Base-by-base conservation (phyloP, 2,113 vertebrate genomes). In the Naja naja region DNA sequence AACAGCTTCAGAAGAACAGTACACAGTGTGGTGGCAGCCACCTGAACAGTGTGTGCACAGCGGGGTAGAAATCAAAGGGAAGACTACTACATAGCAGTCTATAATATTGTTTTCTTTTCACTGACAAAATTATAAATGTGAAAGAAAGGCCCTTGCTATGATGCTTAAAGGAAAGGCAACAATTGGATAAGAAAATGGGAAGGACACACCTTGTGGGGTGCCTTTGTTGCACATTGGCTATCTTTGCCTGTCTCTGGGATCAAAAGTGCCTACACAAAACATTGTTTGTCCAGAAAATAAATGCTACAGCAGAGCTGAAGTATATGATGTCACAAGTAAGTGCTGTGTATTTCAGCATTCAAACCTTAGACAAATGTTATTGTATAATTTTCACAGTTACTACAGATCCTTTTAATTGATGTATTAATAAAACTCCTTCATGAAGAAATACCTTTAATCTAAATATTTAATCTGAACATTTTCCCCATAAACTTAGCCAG, bases 401-500 rank as follows among this genome's bases (percentile, higher is more conserved):
- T 81, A 2, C 69, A 39, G 6, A 81, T 81, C 74, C 34, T 43
- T 43, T 81, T 20, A 39, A 81, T 81, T 1, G 34, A 81, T 22
- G 85, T 85, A 54, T 39, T 55, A 39, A 43, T 16, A 20, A 86
- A 91, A 47, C 16, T 30, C 53, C 81, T 43, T 5, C 22, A 22
- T 8, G 2, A 7, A 23, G 4, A 30, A 56, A 18, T 27, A 16
- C 27, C 2, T 81, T 45, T 22, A 47, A 85, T 47, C 30, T 91
- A 20, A 85, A 58, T 7, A 25, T n/a, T 25, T 3, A n/a, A 85
- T 47, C 30, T 91, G 30, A 85, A 58, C 12, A 25, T n/a, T 25
- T 1, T 6, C 7, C 23, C 4, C n/a, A 53, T 22, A 16, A 85
- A 69, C 0, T 49, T 91, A 91, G 60, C 20, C 0, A 0, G 56